Conservation (phyloP, 2,888 invertebrate genomes). For the Hypomecis punctinalis region DNA sequence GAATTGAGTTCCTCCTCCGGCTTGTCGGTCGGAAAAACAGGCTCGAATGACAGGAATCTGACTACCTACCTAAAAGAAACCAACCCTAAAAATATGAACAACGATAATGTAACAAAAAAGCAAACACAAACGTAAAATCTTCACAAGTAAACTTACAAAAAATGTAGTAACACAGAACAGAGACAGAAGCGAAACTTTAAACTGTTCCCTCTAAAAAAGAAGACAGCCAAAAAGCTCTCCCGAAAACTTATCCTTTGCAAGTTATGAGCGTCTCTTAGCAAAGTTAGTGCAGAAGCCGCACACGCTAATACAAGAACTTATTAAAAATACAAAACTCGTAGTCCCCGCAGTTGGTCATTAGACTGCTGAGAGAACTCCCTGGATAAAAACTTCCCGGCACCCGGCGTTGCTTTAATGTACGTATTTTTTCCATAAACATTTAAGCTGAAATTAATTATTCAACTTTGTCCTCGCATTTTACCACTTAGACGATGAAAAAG, state of each 20-base stretch:
- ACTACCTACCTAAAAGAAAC: no score
- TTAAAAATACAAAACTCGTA: conserved; percentile 71
- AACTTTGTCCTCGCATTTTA: conserved; percentile 52
- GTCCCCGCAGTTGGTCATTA: conserved; percentile 61
- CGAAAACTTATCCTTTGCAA: conserved; percentile 33
- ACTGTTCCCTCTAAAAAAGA: conserved; percentile 18
- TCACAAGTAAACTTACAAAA: no score
- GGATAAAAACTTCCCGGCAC: conserved; percentile 56
- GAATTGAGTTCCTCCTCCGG: no score
- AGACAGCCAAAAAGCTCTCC: conserved; percentile 20
- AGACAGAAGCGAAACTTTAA: neutral
- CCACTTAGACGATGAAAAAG: conserved; percentile 31
- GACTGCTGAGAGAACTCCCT: conserved; percentile 43
- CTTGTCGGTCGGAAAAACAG: no score
- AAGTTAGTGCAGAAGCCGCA: conserved; percentile 48
- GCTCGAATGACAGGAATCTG: no score
- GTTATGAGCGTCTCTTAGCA: conserved; percentile 33
- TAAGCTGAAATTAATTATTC: conserved; percentile 55
- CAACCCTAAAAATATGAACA: no score
- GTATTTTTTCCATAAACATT: conserved; percentile 57
- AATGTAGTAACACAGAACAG: neutral
- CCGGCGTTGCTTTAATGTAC: conserved; percentile 51
- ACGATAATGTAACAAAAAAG: no score
- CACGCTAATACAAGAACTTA: conserved; percentile 61
- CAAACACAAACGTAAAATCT: no score